A percentile compares a stretch with the other conserved stretches of the same genome.
phyloP scores from a whole-genome alignment of 2,888 invertebrate genomes.

The Octonoba sinensis region DNA sequence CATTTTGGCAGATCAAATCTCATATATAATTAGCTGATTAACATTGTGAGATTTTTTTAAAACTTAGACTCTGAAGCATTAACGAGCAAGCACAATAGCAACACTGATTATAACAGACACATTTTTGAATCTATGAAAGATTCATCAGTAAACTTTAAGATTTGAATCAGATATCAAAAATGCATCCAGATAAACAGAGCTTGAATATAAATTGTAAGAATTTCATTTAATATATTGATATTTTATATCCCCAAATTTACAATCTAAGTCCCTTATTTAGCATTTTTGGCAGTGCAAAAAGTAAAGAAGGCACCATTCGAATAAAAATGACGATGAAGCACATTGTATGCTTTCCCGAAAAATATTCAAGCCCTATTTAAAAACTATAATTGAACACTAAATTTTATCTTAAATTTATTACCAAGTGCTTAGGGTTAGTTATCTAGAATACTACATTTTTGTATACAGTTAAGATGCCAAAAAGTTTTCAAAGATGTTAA shows the following conservation, averaged over 20 bases:
- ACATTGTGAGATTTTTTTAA: conserved; percentile 5
- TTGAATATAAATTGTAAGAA: conserved; percentile 30
- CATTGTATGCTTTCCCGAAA: too few relatives aligned
- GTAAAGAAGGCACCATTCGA: conserved; percentile 11
- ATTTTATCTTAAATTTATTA: too few relatives aligned
- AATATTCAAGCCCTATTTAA: conserved; percentile 1
- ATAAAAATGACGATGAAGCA: not conserved
- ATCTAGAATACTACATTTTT: too few relatives aligned
- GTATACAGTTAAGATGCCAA: too few relatives aligned
- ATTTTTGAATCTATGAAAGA: conserved; percentile 28
- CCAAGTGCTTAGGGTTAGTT: too few relatives aligned
- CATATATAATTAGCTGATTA: too few relatives aligned
- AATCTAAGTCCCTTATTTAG: not conserved
- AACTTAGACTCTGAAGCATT: conserved; percentile 48
- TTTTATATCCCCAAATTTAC: too few relatives aligned
- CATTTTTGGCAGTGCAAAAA: conserved; percentile 22
- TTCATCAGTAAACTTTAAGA: conserved; percentile 7
- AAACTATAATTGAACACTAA: too few relatives aligned
- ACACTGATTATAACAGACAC: conserved; percentile 31
- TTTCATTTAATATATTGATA: not conserved
- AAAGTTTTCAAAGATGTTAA: too few relatives aligned
- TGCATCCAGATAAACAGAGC: conserved; percentile 38
- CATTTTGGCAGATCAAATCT: too few relatives aligned
- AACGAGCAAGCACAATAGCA: conserved; percentile 27
- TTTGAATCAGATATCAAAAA: conserved; percentile 30